Evolutionary conservation across 2,888 invertebrate species (phyloP), one percentile per base, ranked within the genome.

Genomic region (Sinodicranocentrus sp.): DNA sequence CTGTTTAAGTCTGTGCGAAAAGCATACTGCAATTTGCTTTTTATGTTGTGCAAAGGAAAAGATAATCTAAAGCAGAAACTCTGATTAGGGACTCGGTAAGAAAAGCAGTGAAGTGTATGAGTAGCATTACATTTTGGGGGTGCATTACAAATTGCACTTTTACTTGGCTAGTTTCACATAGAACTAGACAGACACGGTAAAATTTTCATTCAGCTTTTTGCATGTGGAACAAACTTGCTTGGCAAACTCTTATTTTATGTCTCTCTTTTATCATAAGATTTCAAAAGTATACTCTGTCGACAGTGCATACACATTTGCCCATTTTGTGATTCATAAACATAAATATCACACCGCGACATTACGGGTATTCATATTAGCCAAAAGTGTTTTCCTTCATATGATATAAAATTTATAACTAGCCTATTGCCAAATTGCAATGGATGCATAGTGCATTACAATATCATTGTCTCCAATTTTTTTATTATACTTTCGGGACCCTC

Each of bases 401-500:
- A 48, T 10, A 48, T 10, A 48, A 48, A n/a, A 48, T 48, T 48
- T 48, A 48, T 10, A 48, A 10, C 48, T 48, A 48, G 6, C 2
- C 15, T n/a, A 10, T n/a, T 48, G 48, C 48, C 39, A 15, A 48
- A 48, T 48, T 48, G 48, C 48, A 48, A n/a, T 26, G 23, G 65
- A 17, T 67, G 19, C 67, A 67, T 44, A 21, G 67, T 19, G 48
- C 3, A 71, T n/a, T 48, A 48, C n/a, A 48, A 33, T 5, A 48
- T 48, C n/a, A 48, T 48, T 48, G 48, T 48, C n/a, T n/a, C 10
- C 15, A n/a, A 48, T 48, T 44, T 48, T 44, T 21, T 73, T 63
- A 73, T 61, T 63, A 52, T 44, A 61, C 73, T 5, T 73, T 73
- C 17, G 73, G 59, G 73, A 73, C n/a, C n/a, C n/a, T 73, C 26